These are phyloP conservation scores for Opisthograptis luteolata DNA, from an alignment of 2,888 invertebrate species.

Conservation along the genomic window DNA sequence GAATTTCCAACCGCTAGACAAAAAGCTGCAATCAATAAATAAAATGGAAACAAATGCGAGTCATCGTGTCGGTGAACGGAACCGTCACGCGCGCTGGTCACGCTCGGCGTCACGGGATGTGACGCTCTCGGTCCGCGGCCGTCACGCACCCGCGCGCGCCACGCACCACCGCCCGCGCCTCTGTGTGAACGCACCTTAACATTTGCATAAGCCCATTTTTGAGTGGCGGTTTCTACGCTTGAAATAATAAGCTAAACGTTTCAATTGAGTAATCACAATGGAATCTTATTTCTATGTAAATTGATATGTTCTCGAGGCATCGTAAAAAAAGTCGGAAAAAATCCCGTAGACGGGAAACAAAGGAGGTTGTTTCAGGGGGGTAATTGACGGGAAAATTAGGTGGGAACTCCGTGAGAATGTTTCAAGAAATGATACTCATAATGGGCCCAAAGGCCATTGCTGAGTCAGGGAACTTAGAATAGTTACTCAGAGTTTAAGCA, in stretches of 20 bases:
- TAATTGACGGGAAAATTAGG: neutral
- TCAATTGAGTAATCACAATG: constrained; percentile 23
- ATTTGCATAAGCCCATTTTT: constrained; percentile 63
- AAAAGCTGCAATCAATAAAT: constrained; percentile 62
- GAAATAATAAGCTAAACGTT: constrained; percentile 23
- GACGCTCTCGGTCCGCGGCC: constrained; percentile 52
- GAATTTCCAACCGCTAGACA: constrained; percentile 65
- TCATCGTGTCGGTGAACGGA: constrained; percentile 75
- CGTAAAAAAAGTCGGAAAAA: neutral
- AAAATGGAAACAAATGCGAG: constrained; percentile 66
- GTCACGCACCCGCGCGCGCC: constrained; percentile 33
- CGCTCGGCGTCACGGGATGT: constrained; percentile 62
- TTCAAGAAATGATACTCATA: neutral
- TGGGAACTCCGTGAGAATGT: neutral
- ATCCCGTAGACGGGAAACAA: constrained; percentile 2
- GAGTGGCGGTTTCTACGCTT: constrained; percentile 35
- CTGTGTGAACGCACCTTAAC: constrained; percentile 71
- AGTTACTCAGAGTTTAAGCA: too few species aligned
- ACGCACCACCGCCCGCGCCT: constrained; percentile 53
- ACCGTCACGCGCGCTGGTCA: constrained; percentile 71
- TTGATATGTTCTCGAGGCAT: neutral
- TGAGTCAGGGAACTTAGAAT: too few species aligned
- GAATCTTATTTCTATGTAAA: constrained; percentile 9
- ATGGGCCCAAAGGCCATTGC: too few species aligned
- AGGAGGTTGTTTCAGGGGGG: neutral